Base-by-base conservation (phyloP, 2,888 invertebrate genomes). In the Globia sparganii region DNA sequence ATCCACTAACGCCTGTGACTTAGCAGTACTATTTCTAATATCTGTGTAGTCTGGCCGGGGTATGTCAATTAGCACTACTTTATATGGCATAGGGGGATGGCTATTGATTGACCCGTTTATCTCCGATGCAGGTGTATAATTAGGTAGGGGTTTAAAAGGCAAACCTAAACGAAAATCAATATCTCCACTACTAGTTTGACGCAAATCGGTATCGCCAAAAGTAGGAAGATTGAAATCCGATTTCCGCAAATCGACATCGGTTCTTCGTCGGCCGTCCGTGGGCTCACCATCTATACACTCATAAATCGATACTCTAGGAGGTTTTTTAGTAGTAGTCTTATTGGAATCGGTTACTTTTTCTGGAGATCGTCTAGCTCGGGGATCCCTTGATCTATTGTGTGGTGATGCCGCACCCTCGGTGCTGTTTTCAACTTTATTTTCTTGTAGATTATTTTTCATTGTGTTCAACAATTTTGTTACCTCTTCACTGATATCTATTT, bases 121-220 rank as follows among this genome's bases (percentile, higher is more conserved):
- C 96, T 99, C 99, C 0, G 98, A 98, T 43, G 98, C 98, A 0
- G 99, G 98, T 25, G 98, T 97, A 92, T 98, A 98, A 87, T 98
- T 97, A n/a, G 98, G 97, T 68, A 98, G 97, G 15, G 98, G 97
- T 92, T 98, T 98, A 90, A 98, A 98, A 0, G 98, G 98, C 77
- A 98, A 93, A 43, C 97, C 97, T 87, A 98, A 94, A 40, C 98
- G 97, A 83, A 99, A 97, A 94, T 98, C 99, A 56, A 98, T 97
- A 90, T 99, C 98, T 21, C 97, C 97, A 87, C 96, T 95, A 87
- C 96, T 95, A 78, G 93, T 93, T 87, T 97, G 95, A 67, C 98
- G 95, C 74, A 98, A 95, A 92, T 98, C 98, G 0, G 97, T 97
- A 89, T 98, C 98, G 4, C 97, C 97, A 87, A 97, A 97, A 43